phyloP scores from a whole-genome alignment of 92 coral and sea anemone species.

The Parazoanthus atlanticus region DNA sequence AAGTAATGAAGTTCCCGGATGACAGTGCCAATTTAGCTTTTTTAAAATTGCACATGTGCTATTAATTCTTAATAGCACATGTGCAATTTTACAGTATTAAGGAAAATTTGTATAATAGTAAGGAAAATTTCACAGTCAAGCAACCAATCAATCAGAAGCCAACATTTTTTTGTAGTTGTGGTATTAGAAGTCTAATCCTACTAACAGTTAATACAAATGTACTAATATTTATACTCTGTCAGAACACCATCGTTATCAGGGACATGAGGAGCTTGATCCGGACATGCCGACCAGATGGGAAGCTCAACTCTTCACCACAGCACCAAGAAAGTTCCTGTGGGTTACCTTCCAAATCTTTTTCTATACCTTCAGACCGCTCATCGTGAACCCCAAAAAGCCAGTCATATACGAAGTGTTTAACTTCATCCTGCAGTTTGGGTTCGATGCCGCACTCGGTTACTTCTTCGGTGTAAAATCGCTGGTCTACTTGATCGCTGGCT shows the following conservation, averaged over 20 bases:
- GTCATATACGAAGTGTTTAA: conserved; percentile 56
- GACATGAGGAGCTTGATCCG: conserved; percentile 62
- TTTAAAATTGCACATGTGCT: too few relatives aligned
- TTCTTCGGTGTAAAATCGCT: conserved; percentile 60
- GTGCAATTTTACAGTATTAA: too few relatives aligned
- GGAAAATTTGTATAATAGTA: too few relatives aligned
- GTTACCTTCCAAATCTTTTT: conserved; percentile 58
- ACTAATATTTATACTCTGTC: not conserved
- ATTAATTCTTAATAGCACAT: too few relatives aligned
- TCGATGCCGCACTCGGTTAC: conserved; percentile 45
- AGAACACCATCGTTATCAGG: conserved; percentile 72
- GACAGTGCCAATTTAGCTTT: too few relatives aligned
- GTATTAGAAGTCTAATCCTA: too few relatives aligned
- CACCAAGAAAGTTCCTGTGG: conserved; percentile 57
- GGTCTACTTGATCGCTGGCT: conserved; percentile 55
- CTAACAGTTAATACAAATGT: not conserved
- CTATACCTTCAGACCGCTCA: conserved; percentile 59
- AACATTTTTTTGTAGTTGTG: too few relatives aligned
- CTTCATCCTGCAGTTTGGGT: conserved; percentile 50
- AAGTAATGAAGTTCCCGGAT: too few relatives aligned
- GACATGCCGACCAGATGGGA: conserved; percentile 70
- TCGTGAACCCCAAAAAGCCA: conserved; percentile 60
- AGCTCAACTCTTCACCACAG: conserved; percentile 58
- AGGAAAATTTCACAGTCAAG: too few relatives aligned
- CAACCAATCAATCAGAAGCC: too few relatives aligned